A percentile compares a stretch with the other conserved stretches of the same genome.
Evolutionary conservation across 2,797 vertebrate genomes (phyloP).

Genomic region (Poeciliopsis gracilis): DNA sequence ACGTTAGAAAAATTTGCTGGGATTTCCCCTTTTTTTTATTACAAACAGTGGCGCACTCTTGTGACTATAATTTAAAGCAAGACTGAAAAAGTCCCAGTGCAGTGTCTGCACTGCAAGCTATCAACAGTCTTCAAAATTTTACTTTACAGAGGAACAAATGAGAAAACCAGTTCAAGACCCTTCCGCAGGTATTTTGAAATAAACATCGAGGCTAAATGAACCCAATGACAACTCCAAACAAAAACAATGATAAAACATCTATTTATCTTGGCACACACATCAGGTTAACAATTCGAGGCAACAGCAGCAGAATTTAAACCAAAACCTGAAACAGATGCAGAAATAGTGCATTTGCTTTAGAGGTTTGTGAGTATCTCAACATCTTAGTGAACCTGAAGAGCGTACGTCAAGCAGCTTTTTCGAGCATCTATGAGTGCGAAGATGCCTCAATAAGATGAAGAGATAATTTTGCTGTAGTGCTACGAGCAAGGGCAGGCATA

Average conservation of each 20-base stretch:
- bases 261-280: conserved; percentile 5
- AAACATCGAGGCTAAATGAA: not conserved
- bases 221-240: not conserved
- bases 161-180: not conserved
- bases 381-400: conserved; percentile 54
- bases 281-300: conserved; percentile 30
- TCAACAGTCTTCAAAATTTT: conserved; percentile 2
- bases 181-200: not conserved
- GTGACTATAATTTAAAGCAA: conserved; percentile 66
- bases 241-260: conserved; percentile 1
- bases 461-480: conserved; percentile 69
- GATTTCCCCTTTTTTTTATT: conserved; percentile 55
- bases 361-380: conserved; percentile 49
- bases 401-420: conserved; percentile 37
- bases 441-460: conserved; percentile 70
- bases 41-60: conserved; percentile 41
- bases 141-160: not conserved
- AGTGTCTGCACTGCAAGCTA: conserved; percentile 4
- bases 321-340: conserved; percentile 35
- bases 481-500: conserved; percentile 67
- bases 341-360: conserved; percentile 52
- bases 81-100: conserved; percentile 51
- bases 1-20: conserved; percentile 38
- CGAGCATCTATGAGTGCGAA: conserved; percentile 52
- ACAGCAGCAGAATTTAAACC: conserved; percentile 14